Base-by-base conservation (phyloP, 2,888 invertebrate species). In the Patella depressa region DNA sequence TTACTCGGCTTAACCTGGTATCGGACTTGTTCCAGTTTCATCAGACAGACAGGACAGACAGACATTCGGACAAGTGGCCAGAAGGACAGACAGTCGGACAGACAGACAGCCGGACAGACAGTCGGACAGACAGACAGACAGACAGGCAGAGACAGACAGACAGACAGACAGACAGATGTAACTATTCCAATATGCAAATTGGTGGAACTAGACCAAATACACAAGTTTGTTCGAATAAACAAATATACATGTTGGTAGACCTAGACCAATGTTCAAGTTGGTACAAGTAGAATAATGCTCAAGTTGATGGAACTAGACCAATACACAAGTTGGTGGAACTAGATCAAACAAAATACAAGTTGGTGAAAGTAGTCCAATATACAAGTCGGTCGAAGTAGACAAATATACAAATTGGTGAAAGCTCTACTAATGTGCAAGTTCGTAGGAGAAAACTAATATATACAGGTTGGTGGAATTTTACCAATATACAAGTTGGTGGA, bases 311-410 rank as follows among this genome's bases (percentile, higher is more conserved):
- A 54, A 53, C n/a, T 12, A 69, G 70, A 53, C 2, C 34, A 57
- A 55, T 9, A 34, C 2, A 72, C 53, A 71, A n/a, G 34, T n/a
- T 55, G 55, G 55, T 19, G 71, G 19, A 76, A 72, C 54, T 53
- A 72, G 76, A 72, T 19, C 34, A 69, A 73, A 15, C 34, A 69
- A 73, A 15, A 77, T 65, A 73, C 73, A 73, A 69, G 45, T 72
- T 24, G 65, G 45, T 65, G 45, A 65, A 72, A 24, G 53, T 59
- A 73, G 73, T 45, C 2, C 54, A 72, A 57, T 12, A 75, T n/a
- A 75, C 59, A 45, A 65, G 53, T 54, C 53, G 59, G 45, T 45
- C 0, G 45, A 45, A 7, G 45, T 45, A 45, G 7, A 45, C 45
- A 4, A 9, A 45, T 45, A 70, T 14, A 34, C 24, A 29, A n/a